phyloP scores from a whole-genome alignment of 2,888 invertebrate genomes.

The Chironomus riparius region DNA sequence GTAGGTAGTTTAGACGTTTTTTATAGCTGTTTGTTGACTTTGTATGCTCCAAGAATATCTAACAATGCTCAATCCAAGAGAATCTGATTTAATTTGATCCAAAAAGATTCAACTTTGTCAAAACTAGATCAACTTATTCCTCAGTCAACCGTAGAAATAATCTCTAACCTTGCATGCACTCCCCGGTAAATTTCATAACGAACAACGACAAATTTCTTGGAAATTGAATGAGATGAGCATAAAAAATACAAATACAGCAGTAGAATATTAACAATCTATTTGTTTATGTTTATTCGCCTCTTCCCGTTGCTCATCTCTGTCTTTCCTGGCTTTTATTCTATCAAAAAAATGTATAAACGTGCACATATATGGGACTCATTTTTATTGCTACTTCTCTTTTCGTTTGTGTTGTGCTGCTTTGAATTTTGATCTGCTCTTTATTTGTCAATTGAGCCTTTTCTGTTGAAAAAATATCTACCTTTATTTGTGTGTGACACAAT shows the following conservation, averaged over 20 bases:
- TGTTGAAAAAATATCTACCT: too few relatives aligned
- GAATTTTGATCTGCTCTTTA: too few relatives aligned
- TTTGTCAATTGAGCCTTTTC: too few relatives aligned
- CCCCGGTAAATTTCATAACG: not conserved
- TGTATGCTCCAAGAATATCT: too few relatives aligned
- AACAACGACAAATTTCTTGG: not conserved
- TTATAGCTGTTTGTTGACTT: too few relatives aligned
- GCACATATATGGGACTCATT: not conserved
- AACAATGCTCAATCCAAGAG: too few relatives aligned
- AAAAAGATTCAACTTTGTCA: too few relatives aligned
- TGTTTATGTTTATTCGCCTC: conserved; percentile 18
- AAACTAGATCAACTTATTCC: too few relatives aligned
- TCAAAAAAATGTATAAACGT: not conserved
- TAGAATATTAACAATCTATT: conserved; percentile 17
- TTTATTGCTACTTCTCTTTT: not conserved
- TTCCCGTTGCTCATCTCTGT: conserved; percentile 3
- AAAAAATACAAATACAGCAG: conserved; percentile 7
- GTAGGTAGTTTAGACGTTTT: too few relatives aligned
- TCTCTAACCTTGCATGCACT: not conserved
- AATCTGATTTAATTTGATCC: too few relatives aligned
- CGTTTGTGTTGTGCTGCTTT: not conserved
- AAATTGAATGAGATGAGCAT: conserved; percentile 7
- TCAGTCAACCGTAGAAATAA: too few relatives aligned
- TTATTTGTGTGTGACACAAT: too few relatives aligned
- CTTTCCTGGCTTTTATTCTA: not conserved